Percentiles rank a stretch among this genome's conserved stretches.
Evolutionary conservation across 2,797 vertebrate genomes (phyloP).

Genomic region (Chloroceryle inda): DNA sequence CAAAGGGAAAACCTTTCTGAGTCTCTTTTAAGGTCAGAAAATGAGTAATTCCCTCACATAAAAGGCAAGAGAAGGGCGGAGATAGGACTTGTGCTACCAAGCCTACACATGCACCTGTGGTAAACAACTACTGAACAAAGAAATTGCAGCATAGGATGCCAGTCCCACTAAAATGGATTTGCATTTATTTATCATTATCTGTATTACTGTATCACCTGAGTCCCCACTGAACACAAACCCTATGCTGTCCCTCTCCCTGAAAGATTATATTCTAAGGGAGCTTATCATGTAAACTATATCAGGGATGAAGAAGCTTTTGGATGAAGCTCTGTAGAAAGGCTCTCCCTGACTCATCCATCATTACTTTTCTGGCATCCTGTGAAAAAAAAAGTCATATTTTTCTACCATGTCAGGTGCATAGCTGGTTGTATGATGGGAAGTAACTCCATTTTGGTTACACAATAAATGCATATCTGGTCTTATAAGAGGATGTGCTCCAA

Average conservation of each 20-base stretch:
- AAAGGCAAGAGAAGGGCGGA: background rate
- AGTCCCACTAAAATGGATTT: background rate
- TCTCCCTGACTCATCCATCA: background rate
- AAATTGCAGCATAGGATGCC: background rate
- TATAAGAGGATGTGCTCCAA: background rate
- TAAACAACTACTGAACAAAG: background rate
- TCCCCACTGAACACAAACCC: background rate
- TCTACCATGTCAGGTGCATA: background rate
- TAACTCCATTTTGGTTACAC: background rate
- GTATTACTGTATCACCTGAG: background rate
- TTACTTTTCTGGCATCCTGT: background rate
- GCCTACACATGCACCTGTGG: background rate
- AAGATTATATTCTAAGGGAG: background rate
- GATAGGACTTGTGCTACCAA: background rate
- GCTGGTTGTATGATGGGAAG: background rate
- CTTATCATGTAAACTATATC: background rate
- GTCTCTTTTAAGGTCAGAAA: background rate
- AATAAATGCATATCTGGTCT: background rate
- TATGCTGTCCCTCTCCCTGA: accelerated
- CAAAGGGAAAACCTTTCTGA: background rate
- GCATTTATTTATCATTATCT: background rate
- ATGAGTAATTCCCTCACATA: background rate
- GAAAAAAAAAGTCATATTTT: background rate
- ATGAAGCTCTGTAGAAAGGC: background rate
- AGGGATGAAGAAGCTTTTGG: background rate